Percentiles rank a stretch among this genome's conserved stretches.
These are phyloP conservation scores for Lithophane leautieri DNA, from an alignment of 2,888 invertebrate genomes.

Conservation along the genomic window DNA sequence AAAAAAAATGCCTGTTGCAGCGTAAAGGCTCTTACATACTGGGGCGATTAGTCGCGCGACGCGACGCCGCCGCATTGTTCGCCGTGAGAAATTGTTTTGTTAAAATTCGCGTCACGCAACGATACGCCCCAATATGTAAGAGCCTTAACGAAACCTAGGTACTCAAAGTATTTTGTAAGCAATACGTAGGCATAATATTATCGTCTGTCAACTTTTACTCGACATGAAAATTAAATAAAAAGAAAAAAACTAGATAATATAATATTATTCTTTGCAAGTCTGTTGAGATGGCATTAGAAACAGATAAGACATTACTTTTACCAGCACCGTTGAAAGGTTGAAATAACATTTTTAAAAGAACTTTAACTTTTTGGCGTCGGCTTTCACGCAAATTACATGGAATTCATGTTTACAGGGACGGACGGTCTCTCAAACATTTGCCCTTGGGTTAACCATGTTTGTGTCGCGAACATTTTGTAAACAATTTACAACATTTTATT, in stretches of 20 bases:
- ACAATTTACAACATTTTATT: slow-evolving; percentile 32
- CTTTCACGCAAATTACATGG: slow-evolving; percentile 55
- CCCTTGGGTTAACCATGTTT: slow-evolving; percentile 46
- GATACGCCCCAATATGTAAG: too few relatives aligned
- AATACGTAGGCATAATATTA: neutral
- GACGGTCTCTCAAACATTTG: slow-evolving; percentile 56
- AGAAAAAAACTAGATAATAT: neutral
- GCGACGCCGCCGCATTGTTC: too few relatives aligned
- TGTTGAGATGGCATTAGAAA: slow-evolving; percentile 12
- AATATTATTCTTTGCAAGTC: neutral
- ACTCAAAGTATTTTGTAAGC: neutral
- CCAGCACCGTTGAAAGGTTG: slow-evolving; percentile 10
- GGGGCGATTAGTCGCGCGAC: too few relatives aligned
- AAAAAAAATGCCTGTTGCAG: too few relatives aligned
- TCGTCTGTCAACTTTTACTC: neutral
- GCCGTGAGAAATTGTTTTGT: too few relatives aligned
- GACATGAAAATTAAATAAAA: neutral
- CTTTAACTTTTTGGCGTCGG: slow-evolving; percentile 38
- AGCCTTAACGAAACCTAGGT: neutral
- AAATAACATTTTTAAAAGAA: slow-evolving; percentile 46
- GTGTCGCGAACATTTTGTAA: slow-evolving; percentile 37
- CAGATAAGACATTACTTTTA: neutral
- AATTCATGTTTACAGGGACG: slow-evolving; percentile 53
- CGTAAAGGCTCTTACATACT: too few relatives aligned
- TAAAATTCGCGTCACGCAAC: too few relatives aligned